Evolutionary conservation across 1,140 invertebrate species (phyloP).

Genomic region (Lineus longissimus): DNA sequence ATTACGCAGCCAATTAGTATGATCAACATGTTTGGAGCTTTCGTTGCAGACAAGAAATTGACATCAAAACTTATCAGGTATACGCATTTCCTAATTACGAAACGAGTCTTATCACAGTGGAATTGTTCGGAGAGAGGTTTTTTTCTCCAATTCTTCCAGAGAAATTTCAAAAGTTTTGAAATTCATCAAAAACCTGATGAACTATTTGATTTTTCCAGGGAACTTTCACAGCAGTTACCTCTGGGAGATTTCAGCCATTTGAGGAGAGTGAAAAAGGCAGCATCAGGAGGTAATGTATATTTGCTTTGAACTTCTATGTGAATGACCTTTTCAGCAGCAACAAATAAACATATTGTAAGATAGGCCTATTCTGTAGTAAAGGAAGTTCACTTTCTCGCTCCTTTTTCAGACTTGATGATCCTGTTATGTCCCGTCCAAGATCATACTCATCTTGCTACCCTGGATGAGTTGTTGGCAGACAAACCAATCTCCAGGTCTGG

Average conservation of each 20-base stretch:
- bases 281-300: neutral
- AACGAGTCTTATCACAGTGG: no score
- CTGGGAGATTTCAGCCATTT: neutral
- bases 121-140: no score
- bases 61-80: slow-evolving; percentile 10
- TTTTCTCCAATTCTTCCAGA: no score
- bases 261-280: slow-evolving; percentile 9
- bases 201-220: no score
- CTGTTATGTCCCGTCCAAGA: slow-evolving; percentile 8
- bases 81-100: neutral
- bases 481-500: slow-evolving; percentile 1
- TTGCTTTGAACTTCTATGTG: no score
- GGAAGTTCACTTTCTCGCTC: neutral
- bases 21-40: no score
- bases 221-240: neutral
- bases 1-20: no score
- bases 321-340: no score
- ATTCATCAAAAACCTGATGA: no score
- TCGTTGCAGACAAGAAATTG: slow-evolving; percentile 7
- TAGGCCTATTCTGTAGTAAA: no score
- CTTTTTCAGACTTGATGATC: neutral
- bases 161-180: no score
- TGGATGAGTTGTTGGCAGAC: neutral
- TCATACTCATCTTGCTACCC: neutral
- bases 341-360: no score